Evolutionary conservation across 2,888 invertebrate genomes (phyloP).

Genomic region (Schizaphis graminum): DNA sequence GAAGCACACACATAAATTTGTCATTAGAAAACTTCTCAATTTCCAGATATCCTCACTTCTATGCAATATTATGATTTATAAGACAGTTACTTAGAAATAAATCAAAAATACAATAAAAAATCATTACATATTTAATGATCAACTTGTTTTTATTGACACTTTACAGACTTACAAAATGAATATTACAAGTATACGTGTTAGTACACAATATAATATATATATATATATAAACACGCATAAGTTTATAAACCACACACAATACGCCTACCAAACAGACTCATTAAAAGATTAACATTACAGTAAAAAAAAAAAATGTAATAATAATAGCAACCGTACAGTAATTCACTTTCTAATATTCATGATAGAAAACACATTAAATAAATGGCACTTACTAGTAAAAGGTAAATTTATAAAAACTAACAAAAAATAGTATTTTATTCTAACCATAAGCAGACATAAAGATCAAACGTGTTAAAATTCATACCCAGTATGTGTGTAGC

Average conservation of each 20-base stretch:
- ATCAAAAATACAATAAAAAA: not conserved
- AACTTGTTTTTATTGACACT: conserved; percentile 61
- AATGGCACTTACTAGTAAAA: conserved; percentile 59
- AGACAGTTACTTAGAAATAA: not conserved
- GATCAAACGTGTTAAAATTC: conserved; percentile 1
- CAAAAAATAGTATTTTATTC: not conserved
- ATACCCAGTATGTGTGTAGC: conserved; percentile 15
- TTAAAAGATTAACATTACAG: conserved; percentile 41
- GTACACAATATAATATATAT: not conserved
- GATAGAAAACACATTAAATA: conserved; percentile 2
- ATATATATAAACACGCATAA: not conserved
- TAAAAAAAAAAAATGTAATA: conserved; percentile 26
- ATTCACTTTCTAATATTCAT: conserved; percentile 1
- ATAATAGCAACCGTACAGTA: not conserved
- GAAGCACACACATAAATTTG: too few species aligned
- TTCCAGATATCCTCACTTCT: too few species aligned
- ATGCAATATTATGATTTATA: not conserved
- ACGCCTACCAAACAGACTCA: not conserved
- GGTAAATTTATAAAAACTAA: conserved; percentile 38
- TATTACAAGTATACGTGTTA: conserved; percentile 9
- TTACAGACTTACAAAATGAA: conserved; percentile 59
- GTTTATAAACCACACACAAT: conserved; percentile 38
- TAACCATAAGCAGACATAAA: not conserved
- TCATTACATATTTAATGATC: conserved; percentile 1
- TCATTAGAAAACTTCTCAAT: too few species aligned